These are phyloP conservation scores for Neoitamus cyanurus DNA, from an alignment of 2,888 invertebrate species.

Conservation along the genomic window DNA sequence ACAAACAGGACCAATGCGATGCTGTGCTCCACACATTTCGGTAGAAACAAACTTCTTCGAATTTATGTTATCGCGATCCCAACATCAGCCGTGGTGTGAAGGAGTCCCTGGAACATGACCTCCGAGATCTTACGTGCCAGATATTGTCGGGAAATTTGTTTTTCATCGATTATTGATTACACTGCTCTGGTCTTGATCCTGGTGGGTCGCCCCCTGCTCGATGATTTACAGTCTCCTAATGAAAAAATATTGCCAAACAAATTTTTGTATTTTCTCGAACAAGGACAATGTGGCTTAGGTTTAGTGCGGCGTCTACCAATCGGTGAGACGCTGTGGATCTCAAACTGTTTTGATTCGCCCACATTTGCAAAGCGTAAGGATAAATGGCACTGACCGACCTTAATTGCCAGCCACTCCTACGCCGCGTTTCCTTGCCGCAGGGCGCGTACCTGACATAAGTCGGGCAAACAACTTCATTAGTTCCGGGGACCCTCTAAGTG, in stretches of 20 bases:
- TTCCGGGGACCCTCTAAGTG: constrained; percentile 1
- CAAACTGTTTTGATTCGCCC: not conserved
- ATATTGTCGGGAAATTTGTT: constrained; percentile 42
- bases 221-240: not conserved
- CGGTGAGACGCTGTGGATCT: too few species aligned
- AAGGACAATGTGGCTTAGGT: not conserved
- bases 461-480: constrained; percentile 41
- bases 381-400: not conserved
- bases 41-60: constrained; percentile 25
- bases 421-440: not conserved
- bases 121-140: constrained; percentile 24
- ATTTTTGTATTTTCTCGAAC: not conserved
- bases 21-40: constrained; percentile 8
- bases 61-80: constrained; percentile 29
- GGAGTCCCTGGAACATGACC: constrained; percentile 28
- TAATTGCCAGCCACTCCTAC: not conserved
- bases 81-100: constrained; percentile 24
- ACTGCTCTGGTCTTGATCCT: constrained; percentile 6
- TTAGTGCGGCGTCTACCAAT: too few species aligned
- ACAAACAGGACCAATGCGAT: constrained; percentile 31
- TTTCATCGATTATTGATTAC: constrained; percentile 40
- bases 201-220: not conserved
- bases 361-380: not conserved
- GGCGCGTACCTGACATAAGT: not conserved
- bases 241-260: constrained; percentile 14